Percentiles rank a stretch among this genome's conserved stretches.
These are phyloP conservation scores for Rhodophaea formosa DNA, from an alignment of 2,888 invertebrate species.

Conservation along the genomic window DNA sequence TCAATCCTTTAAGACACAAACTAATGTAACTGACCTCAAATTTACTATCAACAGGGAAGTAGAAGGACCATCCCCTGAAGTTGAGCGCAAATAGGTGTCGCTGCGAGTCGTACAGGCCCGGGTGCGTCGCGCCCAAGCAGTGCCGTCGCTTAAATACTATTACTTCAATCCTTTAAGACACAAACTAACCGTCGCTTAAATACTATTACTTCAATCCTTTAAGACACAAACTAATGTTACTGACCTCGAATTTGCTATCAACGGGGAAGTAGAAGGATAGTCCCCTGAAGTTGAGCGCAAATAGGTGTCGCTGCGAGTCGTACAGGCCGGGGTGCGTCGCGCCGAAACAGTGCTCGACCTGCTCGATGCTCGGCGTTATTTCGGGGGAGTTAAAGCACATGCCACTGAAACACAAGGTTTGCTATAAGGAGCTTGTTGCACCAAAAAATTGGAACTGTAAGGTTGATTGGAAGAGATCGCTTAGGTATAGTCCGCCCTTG, in stretches of 20 bases:
- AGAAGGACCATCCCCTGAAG: conserved; percentile 98
- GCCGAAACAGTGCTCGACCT: conserved; percentile 99
- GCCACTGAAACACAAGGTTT: conserved; percentile 84
- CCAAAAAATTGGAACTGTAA: no score
- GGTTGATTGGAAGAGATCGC: no score
- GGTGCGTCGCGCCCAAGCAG: conserved; percentile 99
- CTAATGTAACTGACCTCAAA: conserved; percentile 83
- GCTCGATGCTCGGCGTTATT: conserved; percentile 97
- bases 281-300: conserved; percentile 97
- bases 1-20: no score
- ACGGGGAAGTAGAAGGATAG: conserved; percentile 98
- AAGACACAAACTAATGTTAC: no score
- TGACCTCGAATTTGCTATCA: conserved; percentile 90
- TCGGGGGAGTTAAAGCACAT: conserved; percentile 95
- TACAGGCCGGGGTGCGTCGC: conserved; percentile 99
- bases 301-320: conserved; percentile 96
- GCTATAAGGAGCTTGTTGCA: no score
- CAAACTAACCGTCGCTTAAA: no score
- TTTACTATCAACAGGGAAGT: conserved; percentile 97
- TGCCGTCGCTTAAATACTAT: no score
- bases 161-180: no score
- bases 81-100: conserved; percentile 97
- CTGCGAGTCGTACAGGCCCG: conserved; percentile 97
- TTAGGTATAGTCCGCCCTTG: no score
- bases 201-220: no score